A percentile compares a stretch with the other conserved stretches of the same genome.
These are phyloP conservation scores for Leptinotarsa texana DNA, from an alignment of 1,140 invertebrate species.

Conservation along the genomic window DNA sequence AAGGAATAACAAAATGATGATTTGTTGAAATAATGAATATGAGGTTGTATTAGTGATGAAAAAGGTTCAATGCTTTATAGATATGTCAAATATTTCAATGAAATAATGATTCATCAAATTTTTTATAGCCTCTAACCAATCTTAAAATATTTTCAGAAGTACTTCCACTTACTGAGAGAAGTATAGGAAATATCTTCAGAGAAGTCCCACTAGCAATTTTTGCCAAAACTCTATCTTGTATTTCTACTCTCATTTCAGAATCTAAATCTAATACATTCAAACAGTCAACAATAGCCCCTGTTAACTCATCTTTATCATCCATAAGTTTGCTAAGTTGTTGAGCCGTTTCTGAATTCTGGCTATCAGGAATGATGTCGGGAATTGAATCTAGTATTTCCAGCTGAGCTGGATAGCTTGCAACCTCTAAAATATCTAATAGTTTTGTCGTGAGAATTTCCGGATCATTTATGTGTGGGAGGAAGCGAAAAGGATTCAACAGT, in stretches of 20 bases:
- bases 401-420: constrained; percentile 44
- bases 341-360: constrained; percentile 42
- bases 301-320: constrained; percentile 43
- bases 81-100: too few relatives aligned
- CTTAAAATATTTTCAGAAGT: too few relatives aligned
- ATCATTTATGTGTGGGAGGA: constrained; percentile 48
- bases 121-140: too few relatives aligned
- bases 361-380: constrained; percentile 50
- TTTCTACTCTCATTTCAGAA: constrained; percentile 33
- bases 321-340: constrained; percentile 45
- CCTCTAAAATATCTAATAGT: constrained; percentile 50
- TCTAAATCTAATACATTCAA: constrained; percentile 48
- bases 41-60: too few relatives aligned
- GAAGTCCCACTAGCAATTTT: constrained; percentile 37
- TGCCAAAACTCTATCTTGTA: constrained; percentile 46
- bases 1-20: too few relatives aligned
- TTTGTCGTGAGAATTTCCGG: constrained; percentile 37
- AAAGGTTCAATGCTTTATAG: too few relatives aligned
- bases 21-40: too few relatives aligned
- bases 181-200: constrained; percentile 45
- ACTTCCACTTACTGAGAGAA: constrained; percentile 32
- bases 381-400: constrained; percentile 51
- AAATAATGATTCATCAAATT: too few relatives aligned
- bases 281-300: constrained; percentile 49
- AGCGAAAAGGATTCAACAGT: constrained; percentile 46